These are phyloP conservation scores for Rhea americana DNA, from an alignment of 2,113 vertebrate species.

Conservation along the genomic window DNA sequence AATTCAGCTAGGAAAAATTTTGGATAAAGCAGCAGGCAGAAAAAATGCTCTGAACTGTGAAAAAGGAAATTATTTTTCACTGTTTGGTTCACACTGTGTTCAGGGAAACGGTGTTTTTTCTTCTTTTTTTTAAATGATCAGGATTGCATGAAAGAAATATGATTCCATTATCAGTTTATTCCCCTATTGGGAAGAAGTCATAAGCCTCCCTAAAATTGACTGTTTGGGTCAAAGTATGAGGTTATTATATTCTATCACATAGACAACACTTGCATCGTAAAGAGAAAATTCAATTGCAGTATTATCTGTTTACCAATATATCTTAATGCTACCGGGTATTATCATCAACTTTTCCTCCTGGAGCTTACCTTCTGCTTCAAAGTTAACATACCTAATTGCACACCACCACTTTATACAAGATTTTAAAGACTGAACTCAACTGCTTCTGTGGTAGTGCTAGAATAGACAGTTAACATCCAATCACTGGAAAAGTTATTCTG, in stretches of 20 bases:
- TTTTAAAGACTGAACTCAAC: background rate
- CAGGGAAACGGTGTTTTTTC: background rate
- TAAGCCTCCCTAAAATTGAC: background rate
- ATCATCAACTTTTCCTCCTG: background rate
- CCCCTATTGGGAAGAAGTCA: background rate
- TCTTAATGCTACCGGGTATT: background rate
- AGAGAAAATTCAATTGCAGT: constrained; percentile 13
- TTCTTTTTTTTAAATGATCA: constrained; percentile 22
- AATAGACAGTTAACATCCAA: background rate
- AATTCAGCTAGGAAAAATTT: background rate
- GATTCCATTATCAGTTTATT: constrained; percentile 26
- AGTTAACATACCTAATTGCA: background rate
- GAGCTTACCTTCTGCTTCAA: background rate
- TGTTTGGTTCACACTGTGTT: background rate
- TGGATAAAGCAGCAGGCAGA: background rate
- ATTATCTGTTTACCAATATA: constrained; percentile 7
- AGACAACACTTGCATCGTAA: constrained; percentile 16
- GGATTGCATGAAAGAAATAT: background rate
- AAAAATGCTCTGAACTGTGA: constrained; percentile 13
- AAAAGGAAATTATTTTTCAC: constrained; percentile 30
- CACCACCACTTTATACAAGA: background rate
- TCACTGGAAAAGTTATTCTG: background rate
- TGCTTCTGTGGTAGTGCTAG: background rate
- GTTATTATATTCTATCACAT: background rate
- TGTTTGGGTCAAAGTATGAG: constrained; percentile 18